Conservation (phyloP, 2,888 invertebrate species). For the Coelopa pilipes region DNA sequence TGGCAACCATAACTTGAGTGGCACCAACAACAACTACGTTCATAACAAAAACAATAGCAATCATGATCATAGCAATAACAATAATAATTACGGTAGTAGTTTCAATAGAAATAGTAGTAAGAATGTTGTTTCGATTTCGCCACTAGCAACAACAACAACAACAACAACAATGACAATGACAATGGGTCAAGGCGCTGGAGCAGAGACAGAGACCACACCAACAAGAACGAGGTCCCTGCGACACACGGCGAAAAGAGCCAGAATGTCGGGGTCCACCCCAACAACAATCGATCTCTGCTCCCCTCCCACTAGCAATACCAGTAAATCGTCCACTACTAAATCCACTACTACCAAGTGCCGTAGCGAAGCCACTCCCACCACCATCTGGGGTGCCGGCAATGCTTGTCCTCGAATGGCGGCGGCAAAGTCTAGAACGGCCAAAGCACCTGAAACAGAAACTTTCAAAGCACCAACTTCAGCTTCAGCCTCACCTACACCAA, state of each 20-base stretch:
- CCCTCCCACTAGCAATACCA: too few species aligned
- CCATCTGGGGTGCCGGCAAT: too few species aligned
- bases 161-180: background rate
- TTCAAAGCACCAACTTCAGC: conserved; percentile 1
- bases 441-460: background rate
- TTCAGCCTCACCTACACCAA: background rate
- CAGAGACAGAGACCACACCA: conserved; percentile 3
- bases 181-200: background rate
- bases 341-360: too few species aligned
- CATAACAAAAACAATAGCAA: background rate
- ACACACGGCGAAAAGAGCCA: conserved; percentile 32
- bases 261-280: background rate
- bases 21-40: background rate
- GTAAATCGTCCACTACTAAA: too few species aligned
- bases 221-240: too few species aligned
- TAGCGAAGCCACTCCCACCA: background rate
- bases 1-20: background rate
- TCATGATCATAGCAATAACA: background rate
- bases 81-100: background rate
- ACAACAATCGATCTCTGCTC: background rate
- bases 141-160: background rate
- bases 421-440: too few species aligned
- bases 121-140: conserved; percentile 3
- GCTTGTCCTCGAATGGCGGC: too few species aligned
- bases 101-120: conserved; percentile 7